These are phyloP conservation scores for Maniola hyperantus DNA, from an alignment of 2,888 invertebrate species.

Conservation along the genomic window DNA sequence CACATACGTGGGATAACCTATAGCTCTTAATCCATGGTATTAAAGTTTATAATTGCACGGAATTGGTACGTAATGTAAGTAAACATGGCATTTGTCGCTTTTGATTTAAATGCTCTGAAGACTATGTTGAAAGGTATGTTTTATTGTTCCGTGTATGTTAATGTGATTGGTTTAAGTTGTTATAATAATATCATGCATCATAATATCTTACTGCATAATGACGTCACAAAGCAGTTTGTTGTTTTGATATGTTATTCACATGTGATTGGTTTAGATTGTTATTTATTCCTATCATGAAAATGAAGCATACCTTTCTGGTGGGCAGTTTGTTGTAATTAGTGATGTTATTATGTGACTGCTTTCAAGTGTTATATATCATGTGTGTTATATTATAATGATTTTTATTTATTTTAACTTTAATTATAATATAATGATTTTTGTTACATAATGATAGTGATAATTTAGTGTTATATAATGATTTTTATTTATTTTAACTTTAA, in stretches of 20 bases:
- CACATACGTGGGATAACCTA: constrained; percentile 23
- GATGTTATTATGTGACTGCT: too few relatives aligned
- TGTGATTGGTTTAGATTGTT: too few relatives aligned
- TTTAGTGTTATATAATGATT: too few relatives aligned
- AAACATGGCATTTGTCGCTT: constrained; percentile 21
- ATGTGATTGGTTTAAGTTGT: constrained; percentile 12
- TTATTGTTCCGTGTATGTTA: constrained; percentile 15
- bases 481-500: too few relatives aligned
- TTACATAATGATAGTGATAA: too few relatives aligned
- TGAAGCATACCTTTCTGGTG: too few relatives aligned
- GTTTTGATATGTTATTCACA: background rate
- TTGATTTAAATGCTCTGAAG: constrained; percentile 20
- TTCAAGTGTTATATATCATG: too few relatives aligned
- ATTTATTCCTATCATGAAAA: too few relatives aligned
- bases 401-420: too few relatives aligned
- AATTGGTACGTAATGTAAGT: background rate
- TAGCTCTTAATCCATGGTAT: constrained; percentile 7
- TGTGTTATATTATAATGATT: too few relatives aligned
- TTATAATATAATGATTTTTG: too few relatives aligned
- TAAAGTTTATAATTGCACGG: constrained; percentile 13
- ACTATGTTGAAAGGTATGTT: constrained; percentile 20
- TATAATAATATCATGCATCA: constrained; percentile 3
- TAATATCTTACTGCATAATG: background rate
- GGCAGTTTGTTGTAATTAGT: too few relatives aligned
- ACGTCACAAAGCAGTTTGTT: background rate